These are phyloP conservation scores for Anodontia alba DNA, from an alignment of 2,888 invertebrate genomes.

Conservation along the genomic window DNA sequence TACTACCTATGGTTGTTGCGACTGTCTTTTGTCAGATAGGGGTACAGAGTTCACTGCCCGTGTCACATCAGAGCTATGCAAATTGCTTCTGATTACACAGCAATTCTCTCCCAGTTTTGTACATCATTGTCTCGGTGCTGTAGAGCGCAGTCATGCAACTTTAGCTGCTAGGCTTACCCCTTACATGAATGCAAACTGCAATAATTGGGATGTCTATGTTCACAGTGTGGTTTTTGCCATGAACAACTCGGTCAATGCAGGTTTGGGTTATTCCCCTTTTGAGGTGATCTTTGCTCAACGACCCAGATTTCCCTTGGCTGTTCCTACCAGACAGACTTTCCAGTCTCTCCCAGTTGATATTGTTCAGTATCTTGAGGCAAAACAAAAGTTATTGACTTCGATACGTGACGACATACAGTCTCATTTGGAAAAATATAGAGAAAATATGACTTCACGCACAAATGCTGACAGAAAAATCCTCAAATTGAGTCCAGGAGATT, in stretches of 20 bases:
- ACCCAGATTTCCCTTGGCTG: constrained; percentile 37
- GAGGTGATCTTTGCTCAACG: constrained; percentile 44
- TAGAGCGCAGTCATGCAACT: constrained; percentile 43
- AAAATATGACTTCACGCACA: constrained; percentile 15
- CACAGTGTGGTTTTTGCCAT: constrained; percentile 39
- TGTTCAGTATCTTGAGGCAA: constrained; percentile 8
- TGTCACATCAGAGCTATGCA: constrained; percentile 39
- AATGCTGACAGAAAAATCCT: constrained; percentile 19
- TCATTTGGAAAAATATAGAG: not conserved
- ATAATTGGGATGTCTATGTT: constrained; percentile 31
- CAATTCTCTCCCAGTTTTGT: constrained; percentile 44
- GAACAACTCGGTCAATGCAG: constrained; percentile 35
- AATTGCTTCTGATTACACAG: constrained; percentile 34
- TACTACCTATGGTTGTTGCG: constrained; percentile 43
- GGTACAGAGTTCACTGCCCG: constrained; percentile 47
- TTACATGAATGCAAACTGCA: constrained; percentile 30
- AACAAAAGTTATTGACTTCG: not conserved
- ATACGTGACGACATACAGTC: constrained; percentile 4
- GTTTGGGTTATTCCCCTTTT: constrained; percentile 43
- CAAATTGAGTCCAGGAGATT: constrained; percentile 41
- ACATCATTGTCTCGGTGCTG: constrained; percentile 41
- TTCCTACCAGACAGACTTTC: not conserved
- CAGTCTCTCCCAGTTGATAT: constrained; percentile 17
- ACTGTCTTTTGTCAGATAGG: constrained; percentile 36
- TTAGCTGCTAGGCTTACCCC: constrained; percentile 42